Percentiles rank a stretch among this genome's conserved stretches.
phyloP scores from a whole-genome alignment of 2,113 vertebrate genomes.

The Saguinus imperator region DNA sequence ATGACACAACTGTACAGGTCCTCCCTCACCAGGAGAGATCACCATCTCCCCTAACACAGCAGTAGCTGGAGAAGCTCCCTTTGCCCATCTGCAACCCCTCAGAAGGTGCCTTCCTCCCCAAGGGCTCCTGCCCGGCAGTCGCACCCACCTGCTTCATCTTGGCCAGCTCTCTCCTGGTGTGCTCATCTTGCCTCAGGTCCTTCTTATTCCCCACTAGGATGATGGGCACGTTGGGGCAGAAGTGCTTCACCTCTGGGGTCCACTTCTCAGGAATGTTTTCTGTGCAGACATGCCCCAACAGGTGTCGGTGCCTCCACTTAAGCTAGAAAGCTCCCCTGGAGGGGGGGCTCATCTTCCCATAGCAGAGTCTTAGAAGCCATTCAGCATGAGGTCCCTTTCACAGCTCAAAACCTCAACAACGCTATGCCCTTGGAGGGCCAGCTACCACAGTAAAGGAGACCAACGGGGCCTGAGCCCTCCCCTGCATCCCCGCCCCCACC shows the following conservation, averaged over 20 bases:
- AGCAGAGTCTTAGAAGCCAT: background rate
- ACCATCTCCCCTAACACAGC: background rate
- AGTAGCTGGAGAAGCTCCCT: background rate
- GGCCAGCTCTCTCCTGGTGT: conserved; percentile 94
- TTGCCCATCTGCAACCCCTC: background rate
- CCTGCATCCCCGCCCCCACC: too few species aligned
- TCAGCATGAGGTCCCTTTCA: background rate
- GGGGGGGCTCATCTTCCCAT: background rate
- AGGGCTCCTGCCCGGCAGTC: fast-evolving
- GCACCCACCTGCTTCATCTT: conserved; percentile 96
- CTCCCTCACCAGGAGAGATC: background rate
- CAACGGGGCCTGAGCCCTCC: fast-evolving
- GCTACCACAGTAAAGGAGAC: background rate
- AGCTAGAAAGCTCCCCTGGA: background rate
- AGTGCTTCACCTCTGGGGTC: conserved; percentile 98
- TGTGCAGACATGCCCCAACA: conserved; percentile 66
- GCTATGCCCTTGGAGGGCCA: background rate
- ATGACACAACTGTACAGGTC: background rate
- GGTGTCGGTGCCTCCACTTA: background rate
- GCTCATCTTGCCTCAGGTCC: conserved; percentile 96
- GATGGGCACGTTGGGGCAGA: conserved; percentile 98
- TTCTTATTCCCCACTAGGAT: conserved; percentile 99
- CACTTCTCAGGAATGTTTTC: conserved; percentile 99
- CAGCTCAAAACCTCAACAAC: background rate
- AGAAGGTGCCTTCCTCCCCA: background rate